Percentiles rank a stretch among this genome's conserved stretches.
These are phyloP conservation scores for Pangasius sanitwongsei DNA, from an alignment of 2,797 vertebrate species.

Conservation along the genomic window DNA sequence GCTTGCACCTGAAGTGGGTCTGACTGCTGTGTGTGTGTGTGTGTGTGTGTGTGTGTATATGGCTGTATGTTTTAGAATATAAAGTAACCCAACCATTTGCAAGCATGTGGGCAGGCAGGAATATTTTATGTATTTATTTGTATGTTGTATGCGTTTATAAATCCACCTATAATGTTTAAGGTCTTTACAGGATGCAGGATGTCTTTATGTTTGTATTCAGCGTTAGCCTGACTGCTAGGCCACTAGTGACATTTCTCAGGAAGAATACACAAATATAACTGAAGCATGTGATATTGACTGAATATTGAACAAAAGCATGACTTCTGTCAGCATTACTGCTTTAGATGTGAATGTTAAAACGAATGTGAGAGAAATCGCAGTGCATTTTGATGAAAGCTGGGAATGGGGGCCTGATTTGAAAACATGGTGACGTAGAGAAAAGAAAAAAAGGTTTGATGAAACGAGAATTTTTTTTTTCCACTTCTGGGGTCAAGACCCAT, in stretches of 20 bases:
- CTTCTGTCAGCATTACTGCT: not conserved
- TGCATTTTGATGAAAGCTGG: not conserved
- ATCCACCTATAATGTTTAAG: not conserved
- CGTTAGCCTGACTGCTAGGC: not conserved
- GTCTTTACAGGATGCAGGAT: not conserved
- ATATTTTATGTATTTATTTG: not conserved
- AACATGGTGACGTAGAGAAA: not conserved
- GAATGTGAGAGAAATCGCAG: not conserved
- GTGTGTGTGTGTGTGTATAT: constrained; percentile 28
- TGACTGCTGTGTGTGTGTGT: constrained; percentile 41
- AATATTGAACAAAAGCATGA: not conserved
- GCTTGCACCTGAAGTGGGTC: constrained; percentile 60
- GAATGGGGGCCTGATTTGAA: not conserved
- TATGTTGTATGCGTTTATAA: not conserved
- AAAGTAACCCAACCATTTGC: constrained; percentile 46
- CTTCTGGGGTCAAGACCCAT: not conserved
- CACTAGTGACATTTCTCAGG: not conserved
- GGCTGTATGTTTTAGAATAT: constrained; percentile 41
- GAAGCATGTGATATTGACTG: not conserved
- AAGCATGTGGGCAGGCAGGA: not conserved
- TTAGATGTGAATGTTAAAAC: not conserved
- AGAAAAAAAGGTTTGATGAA: not conserved
- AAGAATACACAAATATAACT: not conserved
- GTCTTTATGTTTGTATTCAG: not conserved
- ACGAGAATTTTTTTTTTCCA: not conserved